These are phyloP conservation scores for Lymantria dispar DNA, from an alignment of 2,888 invertebrate genomes.

Conservation along the genomic window DNA sequence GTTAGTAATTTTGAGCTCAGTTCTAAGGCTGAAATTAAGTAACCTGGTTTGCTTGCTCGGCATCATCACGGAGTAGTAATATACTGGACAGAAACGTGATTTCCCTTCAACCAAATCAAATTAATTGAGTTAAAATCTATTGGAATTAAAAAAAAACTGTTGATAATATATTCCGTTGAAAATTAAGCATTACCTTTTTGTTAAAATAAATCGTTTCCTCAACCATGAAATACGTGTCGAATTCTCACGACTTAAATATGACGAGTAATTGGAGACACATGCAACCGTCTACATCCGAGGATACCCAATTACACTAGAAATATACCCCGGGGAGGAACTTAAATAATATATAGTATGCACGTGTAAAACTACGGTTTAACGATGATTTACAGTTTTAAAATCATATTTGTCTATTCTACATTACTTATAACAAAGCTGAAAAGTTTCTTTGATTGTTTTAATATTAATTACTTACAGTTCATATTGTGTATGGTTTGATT, in stretches of 20 bases:
- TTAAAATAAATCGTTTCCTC: constrained; percentile 11
- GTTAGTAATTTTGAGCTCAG: too few relatives aligned
- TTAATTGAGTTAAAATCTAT: too few relatives aligned
- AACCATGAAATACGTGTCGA: constrained; percentile 22
- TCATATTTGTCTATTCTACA: too few relatives aligned
- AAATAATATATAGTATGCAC: constrained; percentile 56
- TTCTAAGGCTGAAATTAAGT: too few relatives aligned
- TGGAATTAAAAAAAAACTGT: too few relatives aligned
- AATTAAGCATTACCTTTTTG: background rate
- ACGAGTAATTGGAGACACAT: constrained; percentile 63
- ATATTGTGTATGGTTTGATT: too few relatives aligned
- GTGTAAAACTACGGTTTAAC: constrained; percentile 48
- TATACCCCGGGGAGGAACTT: constrained; percentile 53
- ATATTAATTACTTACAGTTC: too few relatives aligned
- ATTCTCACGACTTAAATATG: constrained; percentile 55
- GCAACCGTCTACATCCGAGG: constrained; percentile 33
- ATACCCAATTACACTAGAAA: constrained; percentile 61
- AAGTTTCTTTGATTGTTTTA: background rate
- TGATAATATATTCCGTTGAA: background rate
- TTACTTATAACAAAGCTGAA: too few relatives aligned
- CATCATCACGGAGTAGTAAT: too few relatives aligned
- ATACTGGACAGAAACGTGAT: too few relatives aligned
- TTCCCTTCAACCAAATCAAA: too few relatives aligned
- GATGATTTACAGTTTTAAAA: constrained; percentile 48
- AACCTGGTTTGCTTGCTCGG: too few relatives aligned